Percentiles rank a stretch among this genome's conserved stretches.
phyloP scores from a whole-genome alignment of 35 echinoderm and acorn worm species.

The Apostichopus japonicus region DNA sequence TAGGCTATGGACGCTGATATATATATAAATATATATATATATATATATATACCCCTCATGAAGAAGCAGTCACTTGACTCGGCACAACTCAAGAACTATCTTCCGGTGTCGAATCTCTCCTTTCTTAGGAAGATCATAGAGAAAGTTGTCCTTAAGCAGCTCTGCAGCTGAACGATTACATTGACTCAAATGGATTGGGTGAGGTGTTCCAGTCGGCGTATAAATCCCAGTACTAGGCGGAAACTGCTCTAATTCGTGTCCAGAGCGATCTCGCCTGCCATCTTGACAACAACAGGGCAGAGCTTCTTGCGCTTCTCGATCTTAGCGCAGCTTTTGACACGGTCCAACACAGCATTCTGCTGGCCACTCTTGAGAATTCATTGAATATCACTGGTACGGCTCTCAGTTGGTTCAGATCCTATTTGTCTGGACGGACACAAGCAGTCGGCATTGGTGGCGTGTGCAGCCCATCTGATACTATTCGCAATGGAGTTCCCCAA shows the following conservation, averaged over 20 bases:
- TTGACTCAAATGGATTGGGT: constrained; percentile 13
- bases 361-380: constrained; percentile 12
- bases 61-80: no score
- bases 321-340: neutral
- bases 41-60: no score
- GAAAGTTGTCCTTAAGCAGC: neutral
- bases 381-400: constrained; percentile 9
- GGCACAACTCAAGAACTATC: no score
- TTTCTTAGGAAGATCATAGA: no score
- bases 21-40: no score
- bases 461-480: neutral
- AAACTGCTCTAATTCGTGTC: constrained; percentile 16
- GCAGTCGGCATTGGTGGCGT: constrained; percentile 8
- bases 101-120: no score
- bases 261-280: constrained; percentile 9
- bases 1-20: no score
- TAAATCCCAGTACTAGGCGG: neutral
- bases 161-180: no score
- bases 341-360: constrained; percentile 7
- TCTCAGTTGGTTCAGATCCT: neutral
- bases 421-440: constrained; percentile 1
- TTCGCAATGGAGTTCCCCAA: neutral
- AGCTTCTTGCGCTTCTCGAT: neutral
- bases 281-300: constrained; percentile 19
- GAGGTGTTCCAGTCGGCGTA: neutral